These are phyloP conservation scores for Cygnus atratus DNA, from an alignment of 2,113 vertebrate species.

Conservation along the genomic window DNA sequence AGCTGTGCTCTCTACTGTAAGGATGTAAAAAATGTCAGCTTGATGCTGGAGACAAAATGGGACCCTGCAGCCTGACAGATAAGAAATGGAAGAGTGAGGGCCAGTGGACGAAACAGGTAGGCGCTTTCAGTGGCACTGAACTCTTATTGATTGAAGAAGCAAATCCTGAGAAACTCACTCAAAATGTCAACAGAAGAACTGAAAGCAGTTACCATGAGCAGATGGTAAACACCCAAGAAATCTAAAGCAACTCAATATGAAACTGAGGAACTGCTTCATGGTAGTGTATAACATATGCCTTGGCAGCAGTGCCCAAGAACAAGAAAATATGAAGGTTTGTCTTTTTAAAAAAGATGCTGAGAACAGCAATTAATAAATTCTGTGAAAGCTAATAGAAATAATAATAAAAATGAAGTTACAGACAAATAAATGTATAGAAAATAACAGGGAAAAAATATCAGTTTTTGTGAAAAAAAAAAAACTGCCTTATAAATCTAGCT, in stretches of 20 bases:
- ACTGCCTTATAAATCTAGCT: not conserved
- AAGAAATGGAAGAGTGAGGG: not conserved
- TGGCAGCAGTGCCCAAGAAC: rapidly evolving
- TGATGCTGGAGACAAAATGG: not conserved
- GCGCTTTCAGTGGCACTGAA: not conserved
- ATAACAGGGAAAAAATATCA: not conserved
- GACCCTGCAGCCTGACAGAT: not conserved
- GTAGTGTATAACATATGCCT: not conserved
- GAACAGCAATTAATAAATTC: not conserved
- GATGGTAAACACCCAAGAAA: not conserved
- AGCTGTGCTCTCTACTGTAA: not conserved
- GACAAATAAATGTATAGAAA: not conserved
- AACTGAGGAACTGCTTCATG: not conserved
- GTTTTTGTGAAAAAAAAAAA: not conserved
- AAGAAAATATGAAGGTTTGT: not conserved
- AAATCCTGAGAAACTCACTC: not conserved
- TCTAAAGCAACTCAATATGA: not conserved
- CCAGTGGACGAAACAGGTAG: not conserved
- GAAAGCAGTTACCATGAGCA: not conserved
- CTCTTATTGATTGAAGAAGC: not conserved
- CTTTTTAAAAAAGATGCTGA: not conserved
- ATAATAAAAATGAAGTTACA: not conserved
- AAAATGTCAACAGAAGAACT: not conserved
- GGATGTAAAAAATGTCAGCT: not conserved
- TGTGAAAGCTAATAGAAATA: not conserved